A percentile compares a stretch with the other conserved stretches of the same genome.
Evolutionary conservation across 2,888 invertebrate species (phyloP).

Genomic region (Ennomos quercinarius): DNA sequence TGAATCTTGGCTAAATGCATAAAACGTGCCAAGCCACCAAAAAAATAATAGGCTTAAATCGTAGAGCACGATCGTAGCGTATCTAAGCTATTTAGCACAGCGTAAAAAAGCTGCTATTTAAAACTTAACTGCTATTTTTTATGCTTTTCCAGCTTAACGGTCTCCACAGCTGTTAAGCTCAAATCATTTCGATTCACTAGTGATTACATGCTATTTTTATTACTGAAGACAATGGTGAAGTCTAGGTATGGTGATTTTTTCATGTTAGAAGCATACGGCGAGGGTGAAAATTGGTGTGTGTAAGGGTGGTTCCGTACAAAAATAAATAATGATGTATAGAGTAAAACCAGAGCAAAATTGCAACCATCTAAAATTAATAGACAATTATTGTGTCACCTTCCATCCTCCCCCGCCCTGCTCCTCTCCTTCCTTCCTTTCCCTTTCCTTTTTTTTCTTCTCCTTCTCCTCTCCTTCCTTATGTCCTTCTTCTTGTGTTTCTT

Average conservation of each 20-base stretch:
- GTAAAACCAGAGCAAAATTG: no score
- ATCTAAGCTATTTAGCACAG: constrained; percentile 6
- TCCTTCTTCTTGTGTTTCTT: no score
- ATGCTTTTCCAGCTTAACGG: constrained; percentile 20
- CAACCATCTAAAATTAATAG: no score
- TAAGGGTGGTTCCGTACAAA: constrained; percentile 12
- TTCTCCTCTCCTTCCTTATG: no score
- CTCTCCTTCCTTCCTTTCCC: no score
- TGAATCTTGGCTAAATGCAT: neutral
- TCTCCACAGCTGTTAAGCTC: constrained; percentile 10
- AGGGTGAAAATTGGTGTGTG: constrained; percentile 16
- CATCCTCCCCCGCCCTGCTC: no score
- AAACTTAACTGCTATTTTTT: constrained; percentile 19
- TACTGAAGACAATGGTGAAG: constrained; percentile 36
- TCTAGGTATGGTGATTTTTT: constrained; percentile 36
- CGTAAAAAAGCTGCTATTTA: constrained; percentile 4
- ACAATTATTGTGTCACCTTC: no score
- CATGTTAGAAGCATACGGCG: constrained; percentile 13
- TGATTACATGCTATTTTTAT: constrained; percentile 34
- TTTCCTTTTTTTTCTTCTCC: no score
- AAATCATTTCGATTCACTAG: constrained; percentile 31
- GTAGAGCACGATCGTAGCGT: constrained; percentile 13
- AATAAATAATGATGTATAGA: no score
- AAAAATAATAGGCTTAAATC: constrained; percentile 12
- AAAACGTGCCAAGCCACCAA: constrained; percentile 2